phyloP scores from a whole-genome alignment of 2,797 vertebrate genomes.

The Eupleurogrammus muticus region DNA sequence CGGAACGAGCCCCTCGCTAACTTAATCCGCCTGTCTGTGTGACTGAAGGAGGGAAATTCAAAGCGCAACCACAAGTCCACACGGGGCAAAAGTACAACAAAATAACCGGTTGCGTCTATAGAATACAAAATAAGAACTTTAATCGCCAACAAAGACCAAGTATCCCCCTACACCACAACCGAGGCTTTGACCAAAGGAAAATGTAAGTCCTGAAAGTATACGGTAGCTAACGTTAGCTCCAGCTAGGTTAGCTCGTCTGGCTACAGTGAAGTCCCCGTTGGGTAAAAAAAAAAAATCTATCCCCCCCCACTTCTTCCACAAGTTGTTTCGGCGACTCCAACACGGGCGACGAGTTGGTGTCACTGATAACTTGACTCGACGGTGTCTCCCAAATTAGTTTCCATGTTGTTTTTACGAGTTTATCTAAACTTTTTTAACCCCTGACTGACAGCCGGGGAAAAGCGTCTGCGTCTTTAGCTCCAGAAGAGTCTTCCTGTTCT shows the following conservation, averaged over 20 bases:
- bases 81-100: conserved; percentile 23
- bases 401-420: conserved; percentile 67
- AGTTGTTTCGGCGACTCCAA: conserved; percentile 35
- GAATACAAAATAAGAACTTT: neutral
- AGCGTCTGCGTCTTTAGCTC: conserved; percentile 1
- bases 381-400: conserved; percentile 51
- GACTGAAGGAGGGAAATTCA: conserved; percentile 86
- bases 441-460: conserved; percentile 51
- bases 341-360: conserved; percentile 9
- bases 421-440: conserved; percentile 66
- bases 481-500: conserved; percentile 78
- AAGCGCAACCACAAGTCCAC: conserved; percentile 62
- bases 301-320: conserved; percentile 42
- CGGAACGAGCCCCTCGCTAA: conserved; percentile 34
- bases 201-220: conserved; percentile 31
- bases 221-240: conserved; percentile 74
- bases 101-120: conserved; percentile 28
- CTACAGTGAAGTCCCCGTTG: conserved; percentile 43
- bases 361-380: conserved; percentile 19
- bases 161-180: neutral
- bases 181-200: neutral
- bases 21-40: conserved; percentile 41
- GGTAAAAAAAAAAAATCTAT: conserved; percentile 13
- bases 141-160: no score
- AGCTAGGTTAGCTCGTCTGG: conserved; percentile 59